phyloP scores from a whole-genome alignment of 2,888 invertebrate genomes.

The Drosophila kambysellisi region DNA sequence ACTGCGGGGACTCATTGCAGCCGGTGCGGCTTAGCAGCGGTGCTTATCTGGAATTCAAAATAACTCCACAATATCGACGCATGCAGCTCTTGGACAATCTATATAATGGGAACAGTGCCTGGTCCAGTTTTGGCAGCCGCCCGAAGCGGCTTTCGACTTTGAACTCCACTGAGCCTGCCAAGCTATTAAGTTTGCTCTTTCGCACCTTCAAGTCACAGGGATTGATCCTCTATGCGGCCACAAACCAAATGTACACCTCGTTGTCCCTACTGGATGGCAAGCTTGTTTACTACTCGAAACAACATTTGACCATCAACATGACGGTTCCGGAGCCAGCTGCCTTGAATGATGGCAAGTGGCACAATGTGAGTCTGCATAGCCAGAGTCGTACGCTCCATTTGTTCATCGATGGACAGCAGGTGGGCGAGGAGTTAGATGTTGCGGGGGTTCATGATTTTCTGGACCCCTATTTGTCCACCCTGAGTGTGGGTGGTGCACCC shows the following conservation, averaged over 20 bases:
- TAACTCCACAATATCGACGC: slow-evolving; percentile 93
- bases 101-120: slow-evolving; percentile 90
- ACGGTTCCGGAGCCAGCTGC: slow-evolving; percentile 88
- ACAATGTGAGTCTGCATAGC: slow-evolving; percentile 92
- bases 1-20: slow-evolving; percentile 92
- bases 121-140: slow-evolving; percentile 84
- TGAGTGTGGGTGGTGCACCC: slow-evolving; percentile 92
- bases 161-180: slow-evolving; percentile 86
- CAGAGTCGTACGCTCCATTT: slow-evolving; percentile 90
- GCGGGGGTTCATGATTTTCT: slow-evolving; percentile 96
- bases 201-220: slow-evolving; percentile 92
- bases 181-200: slow-evolving; percentile 92
- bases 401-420: slow-evolving; percentile 89
- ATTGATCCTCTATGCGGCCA: slow-evolving; percentile 93
- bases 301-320: slow-evolving; percentile 93
- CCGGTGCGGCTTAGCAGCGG: slow-evolving; percentile 92
- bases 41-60: slow-evolving; percentile 91
- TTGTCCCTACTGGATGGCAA: slow-evolving; percentile 92
- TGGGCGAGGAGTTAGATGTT: slow-evolving; percentile 94
- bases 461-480: slow-evolving; percentile 93
- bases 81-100: slow-evolving; percentile 94
- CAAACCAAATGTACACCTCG: slow-evolving; percentile 94
- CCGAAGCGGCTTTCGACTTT: slow-evolving; percentile 20
- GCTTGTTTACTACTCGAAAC: slow-evolving; percentile 92
- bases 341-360: slow-evolving; percentile 94